Evolutionary conservation across 53 echinoderm and acorn worm species (phyloP).

Genomic region (Echinometra lucunter): DNA sequence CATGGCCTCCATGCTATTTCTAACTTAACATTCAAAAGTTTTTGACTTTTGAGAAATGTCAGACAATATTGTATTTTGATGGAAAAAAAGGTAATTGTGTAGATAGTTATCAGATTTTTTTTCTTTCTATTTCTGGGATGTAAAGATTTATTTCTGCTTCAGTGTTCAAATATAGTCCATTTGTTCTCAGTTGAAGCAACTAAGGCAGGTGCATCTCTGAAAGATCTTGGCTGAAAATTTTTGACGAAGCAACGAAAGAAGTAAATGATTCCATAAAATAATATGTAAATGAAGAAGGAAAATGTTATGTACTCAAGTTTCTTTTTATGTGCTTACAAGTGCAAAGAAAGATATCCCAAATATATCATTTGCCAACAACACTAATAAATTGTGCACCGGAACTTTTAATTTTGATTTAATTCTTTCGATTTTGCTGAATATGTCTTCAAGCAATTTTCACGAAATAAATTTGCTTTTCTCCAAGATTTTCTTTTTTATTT

Average conservation of each 20-base stretch:
- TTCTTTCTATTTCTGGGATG: too few species aligned
- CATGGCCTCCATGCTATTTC: constrained; percentile 8
- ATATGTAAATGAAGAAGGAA: too few species aligned
- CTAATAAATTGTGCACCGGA: not conserved
- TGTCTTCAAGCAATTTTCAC: not conserved
- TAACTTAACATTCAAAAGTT: not conserved
- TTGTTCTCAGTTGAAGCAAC: not conserved
- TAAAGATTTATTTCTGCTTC: too few species aligned
- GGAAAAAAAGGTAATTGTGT: too few species aligned
- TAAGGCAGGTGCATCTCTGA: not conserved
- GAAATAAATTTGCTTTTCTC: too few species aligned
- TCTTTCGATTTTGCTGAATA: not conserved
- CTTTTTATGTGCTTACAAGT: not conserved
- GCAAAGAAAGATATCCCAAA: not conserved
- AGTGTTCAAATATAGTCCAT: too few species aligned
- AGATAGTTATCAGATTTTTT: too few species aligned
- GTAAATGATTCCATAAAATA: too few species aligned
- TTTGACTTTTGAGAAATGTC: too few species aligned
- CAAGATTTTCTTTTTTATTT: too few species aligned
- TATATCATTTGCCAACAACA: not conserved
- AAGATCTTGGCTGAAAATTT: not conserved
- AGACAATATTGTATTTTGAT: too few species aligned
- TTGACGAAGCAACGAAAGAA: not conserved
- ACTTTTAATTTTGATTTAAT: not conserved
- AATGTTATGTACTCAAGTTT: not conserved